These are phyloP conservation scores for Eilema depressum DNA, from an alignment of 2,888 invertebrate genomes.

Conservation along the genomic window DNA sequence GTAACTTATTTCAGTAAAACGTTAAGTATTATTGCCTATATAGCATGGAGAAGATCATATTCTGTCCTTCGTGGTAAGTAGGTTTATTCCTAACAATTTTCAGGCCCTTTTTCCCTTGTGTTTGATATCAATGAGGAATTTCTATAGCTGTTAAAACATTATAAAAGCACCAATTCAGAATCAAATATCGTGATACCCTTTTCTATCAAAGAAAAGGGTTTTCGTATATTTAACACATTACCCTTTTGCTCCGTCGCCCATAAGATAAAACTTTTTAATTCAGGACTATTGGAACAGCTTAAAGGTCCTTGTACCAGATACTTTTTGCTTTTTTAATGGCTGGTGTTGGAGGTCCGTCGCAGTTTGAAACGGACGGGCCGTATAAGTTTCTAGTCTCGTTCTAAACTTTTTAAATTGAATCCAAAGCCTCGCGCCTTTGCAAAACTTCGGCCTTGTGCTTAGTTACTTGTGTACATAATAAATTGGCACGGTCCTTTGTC, in stretches of 20 bases:
- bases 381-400: slow-evolving; percentile 57
- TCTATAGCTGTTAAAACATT: neutral
- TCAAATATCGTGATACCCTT: neutral
- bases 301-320: slow-evolving; percentile 31
- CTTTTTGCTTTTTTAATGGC: slow-evolving; percentile 50
- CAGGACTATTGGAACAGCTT: slow-evolving; percentile 46
- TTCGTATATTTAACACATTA: slow-evolving; percentile 28
- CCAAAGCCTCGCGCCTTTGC: slow-evolving; percentile 51
- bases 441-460: slow-evolving; percentile 51
- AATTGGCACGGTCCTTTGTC: slow-evolving; percentile 55
- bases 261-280: slow-evolving; percentile 47
- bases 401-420: slow-evolving; percentile 78
- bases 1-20: neutral
- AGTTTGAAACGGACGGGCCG: slow-evolving; percentile 50
- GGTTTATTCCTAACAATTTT: neutral
- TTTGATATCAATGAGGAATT: neutral
- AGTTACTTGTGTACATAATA: slow-evolving; percentile 67
- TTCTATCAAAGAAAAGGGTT: slow-evolving; percentile 13
- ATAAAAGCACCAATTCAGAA: neutral
- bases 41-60: too few relatives aligned
- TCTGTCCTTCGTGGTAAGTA: too few relatives aligned
- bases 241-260: slow-evolving; percentile 22
- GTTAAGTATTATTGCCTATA: neutral
- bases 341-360: slow-evolving; percentile 39
- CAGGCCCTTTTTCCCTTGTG: neutral